Evolutionary conservation across 2,113 vertebrate species (phyloP), one percentile per base, ranked within the genome.

Genomic region (Ceyx margarethae): DNA sequence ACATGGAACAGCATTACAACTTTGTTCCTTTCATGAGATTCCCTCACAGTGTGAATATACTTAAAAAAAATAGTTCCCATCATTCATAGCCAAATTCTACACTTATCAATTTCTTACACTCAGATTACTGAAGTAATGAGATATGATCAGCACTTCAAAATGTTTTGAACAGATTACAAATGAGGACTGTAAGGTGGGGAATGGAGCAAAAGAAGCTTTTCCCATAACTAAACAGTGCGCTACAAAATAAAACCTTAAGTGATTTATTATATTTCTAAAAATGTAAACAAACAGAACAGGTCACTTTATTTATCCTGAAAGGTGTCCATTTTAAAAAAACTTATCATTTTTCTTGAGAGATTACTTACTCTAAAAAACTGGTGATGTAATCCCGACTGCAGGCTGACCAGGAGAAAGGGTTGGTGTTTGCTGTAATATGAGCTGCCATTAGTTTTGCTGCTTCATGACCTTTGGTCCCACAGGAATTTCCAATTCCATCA

Each of bases 351-450:
- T 96, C 93, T 95, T 95, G 79, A 94, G 89, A 97, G 68, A 89
- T 96, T 98, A 99, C 99, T 99, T 99, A 99, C 99, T 99, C 99
- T 85, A 99, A 98, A 96, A 99, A 99, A 97, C 99, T 99, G 97
- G 99, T 99, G 98, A 99, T 99, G 96, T 99, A 99, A 98, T 99
- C 99, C 93, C 99, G 98, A 98, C 99, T 99, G 98, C 99, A 99
- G 93, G 99, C 97, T 51, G 99, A 99, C 99, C 99, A 99, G 97
- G 99, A 99, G 97, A 99, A 99, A 37, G 99, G 99, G 97, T 99
- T 99, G 98, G 99, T 99, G 97, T 99, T 99, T 96, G 99, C 98
- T 71, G 99, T 99, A 96, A 99, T 99, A 86, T 99, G 99, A 96
- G 99, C 99, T 76, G 99, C 99, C 99, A 99, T 99, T 97, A 99